phyloP scores from a whole-genome alignment of 1,140 invertebrate genomes.

The Diuraphis noxia region DNA sequence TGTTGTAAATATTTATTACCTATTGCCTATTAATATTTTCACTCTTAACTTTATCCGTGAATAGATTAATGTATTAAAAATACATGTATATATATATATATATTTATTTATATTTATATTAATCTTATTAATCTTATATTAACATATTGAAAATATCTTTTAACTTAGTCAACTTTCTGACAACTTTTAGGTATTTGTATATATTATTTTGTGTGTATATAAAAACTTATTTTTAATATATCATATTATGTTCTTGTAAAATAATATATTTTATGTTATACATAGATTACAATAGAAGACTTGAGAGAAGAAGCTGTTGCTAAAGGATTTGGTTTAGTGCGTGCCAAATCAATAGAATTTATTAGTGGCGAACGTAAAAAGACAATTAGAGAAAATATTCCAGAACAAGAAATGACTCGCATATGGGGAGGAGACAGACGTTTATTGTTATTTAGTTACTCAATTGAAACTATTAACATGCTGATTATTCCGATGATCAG shows the following conservation, averaged over 20 bases:
- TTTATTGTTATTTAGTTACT: conserved; percentile 90
- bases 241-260: neutral
- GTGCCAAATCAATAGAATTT: conserved; percentile 56
- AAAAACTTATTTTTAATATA: neutral
- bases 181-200: neutral
- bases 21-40: neutral
- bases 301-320: conserved; percentile 63
- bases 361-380: conserved; percentile 56
- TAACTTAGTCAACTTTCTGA: neutral
- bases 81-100: neutral
- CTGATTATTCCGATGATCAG: conserved; percentile 94
- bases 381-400: conserved; percentile 55
- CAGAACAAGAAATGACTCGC: conserved; percentile 59
- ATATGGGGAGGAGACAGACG: conserved; percentile 78
- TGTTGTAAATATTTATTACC: neutral
- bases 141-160: neutral
- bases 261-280: neutral
- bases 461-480: conserved; percentile 92
- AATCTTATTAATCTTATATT: neutral
- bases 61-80: neutral
- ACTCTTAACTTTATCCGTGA: neutral
- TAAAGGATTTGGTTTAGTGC: conserved; percentile 54
- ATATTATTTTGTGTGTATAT: neutral
- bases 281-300: conserved; percentile 72
- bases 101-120: too few relatives aligned